These are phyloP conservation scores for Doryteuthis pealeii DNA, from an alignment of 1,140 invertebrate species.

Conservation along the genomic window DNA sequence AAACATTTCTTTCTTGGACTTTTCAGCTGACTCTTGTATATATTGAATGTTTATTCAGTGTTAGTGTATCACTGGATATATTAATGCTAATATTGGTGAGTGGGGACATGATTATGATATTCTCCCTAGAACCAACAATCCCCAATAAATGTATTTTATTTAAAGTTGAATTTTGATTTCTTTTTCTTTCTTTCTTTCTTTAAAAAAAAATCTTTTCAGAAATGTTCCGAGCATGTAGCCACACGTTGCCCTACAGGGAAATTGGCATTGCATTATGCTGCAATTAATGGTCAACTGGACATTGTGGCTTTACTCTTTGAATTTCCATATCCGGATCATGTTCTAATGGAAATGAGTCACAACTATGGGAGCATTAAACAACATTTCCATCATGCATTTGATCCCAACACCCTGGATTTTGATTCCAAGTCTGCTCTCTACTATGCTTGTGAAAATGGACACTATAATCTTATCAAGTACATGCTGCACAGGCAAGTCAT, in stretches of 20 bases:
- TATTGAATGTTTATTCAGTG: too few species aligned
- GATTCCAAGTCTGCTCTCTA: slow-evolving; percentile 47
- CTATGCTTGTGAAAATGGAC: slow-evolving; percentile 43
- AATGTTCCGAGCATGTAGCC: slow-evolving; percentile 18
- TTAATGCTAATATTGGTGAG: too few species aligned
- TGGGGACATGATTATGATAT: too few species aligned
- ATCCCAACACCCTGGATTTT: slow-evolving; percentile 44
- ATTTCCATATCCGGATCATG: slow-evolving; percentile 73
- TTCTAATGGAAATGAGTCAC: slow-evolving; percentile 31
- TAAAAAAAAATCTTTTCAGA: too few species aligned
- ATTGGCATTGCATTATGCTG: slow-evolving; percentile 89
- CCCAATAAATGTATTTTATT: too few species aligned
- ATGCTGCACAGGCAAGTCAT: slow-evolving; percentile 59
- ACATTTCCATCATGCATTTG: slow-evolving; percentile 31
- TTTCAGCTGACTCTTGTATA: too few species aligned
- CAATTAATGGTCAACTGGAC: slow-evolving; percentile 80
- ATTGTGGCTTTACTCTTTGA: slow-evolving; percentile 71
- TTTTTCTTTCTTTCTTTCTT: too few species aligned
- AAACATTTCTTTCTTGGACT: too few species aligned
- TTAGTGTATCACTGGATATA: too few species aligned
- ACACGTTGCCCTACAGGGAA: slow-evolving; percentile 68
- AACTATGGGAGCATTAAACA: slow-evolving; percentile 25
- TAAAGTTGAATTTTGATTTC: too few species aligned
- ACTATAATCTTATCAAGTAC: slow-evolving; percentile 38
- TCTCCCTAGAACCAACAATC: too few species aligned